phyloP scores from a whole-genome alignment of 2,888 invertebrate genomes.

The Aleiodes testaceus region DNA sequence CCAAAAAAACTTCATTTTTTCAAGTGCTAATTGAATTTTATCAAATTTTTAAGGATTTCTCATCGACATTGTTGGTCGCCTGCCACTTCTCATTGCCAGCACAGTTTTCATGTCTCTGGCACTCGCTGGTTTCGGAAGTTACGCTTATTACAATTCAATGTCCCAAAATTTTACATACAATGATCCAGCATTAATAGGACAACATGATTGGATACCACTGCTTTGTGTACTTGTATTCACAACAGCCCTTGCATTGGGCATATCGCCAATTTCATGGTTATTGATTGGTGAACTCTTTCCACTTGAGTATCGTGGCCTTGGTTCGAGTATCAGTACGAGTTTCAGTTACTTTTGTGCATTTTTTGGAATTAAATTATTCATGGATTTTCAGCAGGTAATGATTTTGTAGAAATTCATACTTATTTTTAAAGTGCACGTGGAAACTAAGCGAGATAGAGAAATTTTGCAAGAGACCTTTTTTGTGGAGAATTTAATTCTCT shows the following conservation, averaged over 20 bases:
- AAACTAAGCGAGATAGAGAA: no score
- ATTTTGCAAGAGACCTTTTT: no score
- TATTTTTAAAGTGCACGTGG: no score
- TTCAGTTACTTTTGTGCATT: constrained; percentile 92
- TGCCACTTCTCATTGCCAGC: constrained; percentile 88
- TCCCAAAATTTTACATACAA: constrained; percentile 61
- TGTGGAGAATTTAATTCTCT: no score
- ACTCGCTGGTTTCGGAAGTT: constrained; percentile 89
- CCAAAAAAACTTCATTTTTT: no score
- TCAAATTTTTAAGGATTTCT: constrained; percentile 79
- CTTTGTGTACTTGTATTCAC: constrained; percentile 88
- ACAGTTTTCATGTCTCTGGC: constrained; percentile 90
- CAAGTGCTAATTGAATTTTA: no score
- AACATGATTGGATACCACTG: constrained; percentile 88
- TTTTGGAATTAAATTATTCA: constrained; percentile 89
- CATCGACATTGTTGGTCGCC: constrained; percentile 89
- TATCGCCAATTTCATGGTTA: constrained; percentile 91
- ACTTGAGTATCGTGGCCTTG: constrained; percentile 87
- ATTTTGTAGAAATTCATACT: background rate
- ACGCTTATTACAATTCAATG: constrained; percentile 82
- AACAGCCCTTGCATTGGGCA: constrained; percentile 89
- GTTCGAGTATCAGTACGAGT: constrained; percentile 89
- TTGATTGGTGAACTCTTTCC: constrained; percentile 89
- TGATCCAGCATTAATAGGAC: constrained; percentile 72
- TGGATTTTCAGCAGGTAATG: constrained; percentile 81